phyloP scores from a whole-genome alignment of 2,888 invertebrate species.

The Scaptomyza caliginosa region DNA sequence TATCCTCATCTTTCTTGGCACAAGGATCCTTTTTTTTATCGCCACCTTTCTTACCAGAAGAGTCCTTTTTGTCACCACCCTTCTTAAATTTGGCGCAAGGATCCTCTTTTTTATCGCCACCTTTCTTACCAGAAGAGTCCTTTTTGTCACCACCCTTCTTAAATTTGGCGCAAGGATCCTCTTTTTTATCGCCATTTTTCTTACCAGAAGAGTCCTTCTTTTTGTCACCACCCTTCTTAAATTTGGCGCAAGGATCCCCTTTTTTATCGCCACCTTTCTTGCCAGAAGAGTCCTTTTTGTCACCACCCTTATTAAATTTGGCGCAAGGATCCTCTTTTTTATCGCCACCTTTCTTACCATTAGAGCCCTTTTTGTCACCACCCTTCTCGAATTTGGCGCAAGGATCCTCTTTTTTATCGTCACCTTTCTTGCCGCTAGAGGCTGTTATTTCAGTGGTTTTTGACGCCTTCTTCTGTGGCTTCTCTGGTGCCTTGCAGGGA shows the following conservation, averaged over 20 bases:
- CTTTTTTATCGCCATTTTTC: conserved; percentile 16
- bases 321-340: background rate
- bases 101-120: background rate
- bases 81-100: background rate
- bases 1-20: conserved; percentile 3
- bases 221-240: conserved; percentile 9
- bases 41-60: conserved; percentile 12
- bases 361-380: background rate
- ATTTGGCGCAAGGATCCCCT: background rate
- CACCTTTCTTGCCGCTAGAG: conserved; percentile 3
- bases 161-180: conserved; percentile 29
- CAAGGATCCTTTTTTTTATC: conserved; percentile 28
- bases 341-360: background rate
- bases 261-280: background rate
- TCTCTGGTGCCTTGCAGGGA: conserved; percentile 39
- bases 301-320: conserved; percentile 5
- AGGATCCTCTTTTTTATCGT: conserved; percentile 1
- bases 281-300: conserved; percentile 13
- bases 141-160: conserved; percentile 7
- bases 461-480: conserved; percentile 18
- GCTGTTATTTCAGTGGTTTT: conserved; percentile 28
- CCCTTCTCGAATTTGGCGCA: conserved; percentile 15
- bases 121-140: conserved; percentile 13
- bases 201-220: conserved; percentile 29
- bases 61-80: conserved; percentile 11